Evolutionary conservation across 2,113 vertebrate genomes (phyloP).

Genomic region (Diadophis punctatus): DNA sequence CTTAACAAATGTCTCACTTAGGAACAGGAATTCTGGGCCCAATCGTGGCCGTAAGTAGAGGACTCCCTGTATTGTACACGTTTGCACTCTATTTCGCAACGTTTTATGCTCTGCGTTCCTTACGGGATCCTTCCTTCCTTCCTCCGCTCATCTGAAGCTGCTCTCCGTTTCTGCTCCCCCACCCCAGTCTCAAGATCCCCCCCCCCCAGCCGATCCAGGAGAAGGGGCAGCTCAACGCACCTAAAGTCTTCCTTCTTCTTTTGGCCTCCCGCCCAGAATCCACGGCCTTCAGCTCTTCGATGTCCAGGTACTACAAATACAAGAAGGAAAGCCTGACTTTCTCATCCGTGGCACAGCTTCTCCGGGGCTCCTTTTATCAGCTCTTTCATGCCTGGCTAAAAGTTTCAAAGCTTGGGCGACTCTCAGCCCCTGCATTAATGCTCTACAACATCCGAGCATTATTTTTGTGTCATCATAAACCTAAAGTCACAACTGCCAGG

Average conservation of each 20-base stretch:
- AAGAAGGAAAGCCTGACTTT: background rate
- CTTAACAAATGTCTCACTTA: background rate
- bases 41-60: background rate
- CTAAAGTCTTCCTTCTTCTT: slow-evolving; percentile 92
- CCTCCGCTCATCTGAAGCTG: background rate
- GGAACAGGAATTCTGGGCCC: background rate
- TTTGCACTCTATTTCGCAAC: background rate
- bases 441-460: background rate
- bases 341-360: background rate
- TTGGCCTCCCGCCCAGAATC: slow-evolving; percentile 94
- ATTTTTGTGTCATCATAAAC: background rate
- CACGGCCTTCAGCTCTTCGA: slow-evolving; percentile 89
- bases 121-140: background rate
- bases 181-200: background rate
- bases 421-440: too few species aligned
- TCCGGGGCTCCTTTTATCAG: fast-evolving
- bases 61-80: background rate
- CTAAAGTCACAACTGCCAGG: background rate
- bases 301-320: slow-evolving; percentile 81
- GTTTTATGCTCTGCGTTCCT: background rate
- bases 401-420: background rate
- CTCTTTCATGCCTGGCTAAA: background rate
- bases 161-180: background rate
- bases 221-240: slow-evolving; percentile 65
- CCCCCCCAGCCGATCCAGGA: fast-evolving